These are phyloP conservation scores for Ophion costatus DNA, from an alignment of 2,888 invertebrate species.

Conservation along the genomic window DNA sequence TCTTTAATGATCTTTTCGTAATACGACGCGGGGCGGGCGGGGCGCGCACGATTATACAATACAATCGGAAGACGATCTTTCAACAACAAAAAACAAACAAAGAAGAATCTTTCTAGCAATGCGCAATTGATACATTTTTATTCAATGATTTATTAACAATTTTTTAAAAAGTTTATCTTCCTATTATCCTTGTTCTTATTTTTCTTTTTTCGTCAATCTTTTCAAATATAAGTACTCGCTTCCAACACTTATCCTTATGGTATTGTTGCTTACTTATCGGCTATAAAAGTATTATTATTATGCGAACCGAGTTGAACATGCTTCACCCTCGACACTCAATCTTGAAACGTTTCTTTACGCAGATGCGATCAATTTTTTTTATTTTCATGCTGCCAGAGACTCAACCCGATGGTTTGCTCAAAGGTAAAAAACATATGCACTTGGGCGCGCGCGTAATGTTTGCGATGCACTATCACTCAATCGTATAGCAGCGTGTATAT, in stretches of 20 bases:
- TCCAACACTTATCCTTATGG: background rate
- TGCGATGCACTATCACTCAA: conserved; percentile 69
- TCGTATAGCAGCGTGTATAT: conserved; percentile 66
- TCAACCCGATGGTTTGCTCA: too few species aligned
- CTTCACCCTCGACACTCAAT: background rate
- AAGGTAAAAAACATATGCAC: conserved; percentile 73
- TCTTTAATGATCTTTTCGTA: background rate
- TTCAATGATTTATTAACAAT: conserved; percentile 40
- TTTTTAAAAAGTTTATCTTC: conserved; percentile 15
- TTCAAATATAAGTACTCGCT: background rate
- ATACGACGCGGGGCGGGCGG: background rate
- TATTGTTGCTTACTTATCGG: conserved; percentile 46
- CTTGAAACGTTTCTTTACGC: conserved; percentile 1
- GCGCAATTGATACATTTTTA: too few species aligned
- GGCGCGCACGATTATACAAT: too few species aligned
- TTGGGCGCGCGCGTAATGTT: conserved; percentile 68
- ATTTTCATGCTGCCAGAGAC: conserved; percentile 64
- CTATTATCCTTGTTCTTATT: background rate
- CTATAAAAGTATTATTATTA: conserved; percentile 35
- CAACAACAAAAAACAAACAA: too few species aligned
- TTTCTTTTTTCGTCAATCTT: background rate
- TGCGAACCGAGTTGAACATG: background rate
- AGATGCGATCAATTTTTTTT: conserved; percentile 22
- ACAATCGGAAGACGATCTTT: background rate
- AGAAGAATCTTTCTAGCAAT: too few species aligned